These are phyloP conservation scores for Taenioides sp. DNA, from an alignment of 2,797 vertebrate genomes.

Conservation along the genomic window DNA sequence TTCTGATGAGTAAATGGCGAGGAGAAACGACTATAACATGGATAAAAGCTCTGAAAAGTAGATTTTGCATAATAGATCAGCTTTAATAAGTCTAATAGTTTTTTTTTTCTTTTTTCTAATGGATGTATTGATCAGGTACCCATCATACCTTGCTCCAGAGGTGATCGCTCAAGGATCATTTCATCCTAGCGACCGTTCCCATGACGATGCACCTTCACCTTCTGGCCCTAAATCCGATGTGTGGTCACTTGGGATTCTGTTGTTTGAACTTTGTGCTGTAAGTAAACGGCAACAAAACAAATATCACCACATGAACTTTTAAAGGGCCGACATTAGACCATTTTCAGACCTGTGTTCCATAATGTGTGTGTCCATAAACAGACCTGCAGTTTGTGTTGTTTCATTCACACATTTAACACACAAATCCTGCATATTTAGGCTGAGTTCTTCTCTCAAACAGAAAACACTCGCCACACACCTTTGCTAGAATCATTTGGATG, in stretches of 20 bases:
- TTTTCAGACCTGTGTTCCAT: no score
- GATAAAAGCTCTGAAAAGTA: no score
- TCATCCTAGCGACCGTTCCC: constrained; percentile 81
- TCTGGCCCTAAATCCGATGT: constrained; percentile 95
- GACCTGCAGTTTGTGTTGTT: no score
- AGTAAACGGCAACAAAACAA: constrained; percentile 43
- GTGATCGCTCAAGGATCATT: constrained; percentile 91
- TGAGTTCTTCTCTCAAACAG: no score
- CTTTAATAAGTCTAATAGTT: not conserved
- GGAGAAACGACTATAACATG: no score
- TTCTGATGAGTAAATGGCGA: no score
- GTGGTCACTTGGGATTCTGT: constrained; percentile 94
- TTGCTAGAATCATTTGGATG: no score
- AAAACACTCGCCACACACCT: no score
- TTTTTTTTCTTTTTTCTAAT: constrained; percentile 12
- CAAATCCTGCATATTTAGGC: no score
- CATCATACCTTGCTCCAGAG: constrained; percentile 95
- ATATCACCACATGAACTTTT: not conserved
- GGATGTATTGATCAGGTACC: constrained; percentile 78
- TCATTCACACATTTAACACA: no score
- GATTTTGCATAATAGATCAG: not conserved
- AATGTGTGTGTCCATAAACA: no score
- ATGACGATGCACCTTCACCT: constrained; percentile 80
- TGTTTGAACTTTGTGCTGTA: constrained; percentile 95
- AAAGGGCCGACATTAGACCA: no score